Evolutionary conservation across 2,797 vertebrate genomes (phyloP).

Genomic region (Enoplosus armatus): DNA sequence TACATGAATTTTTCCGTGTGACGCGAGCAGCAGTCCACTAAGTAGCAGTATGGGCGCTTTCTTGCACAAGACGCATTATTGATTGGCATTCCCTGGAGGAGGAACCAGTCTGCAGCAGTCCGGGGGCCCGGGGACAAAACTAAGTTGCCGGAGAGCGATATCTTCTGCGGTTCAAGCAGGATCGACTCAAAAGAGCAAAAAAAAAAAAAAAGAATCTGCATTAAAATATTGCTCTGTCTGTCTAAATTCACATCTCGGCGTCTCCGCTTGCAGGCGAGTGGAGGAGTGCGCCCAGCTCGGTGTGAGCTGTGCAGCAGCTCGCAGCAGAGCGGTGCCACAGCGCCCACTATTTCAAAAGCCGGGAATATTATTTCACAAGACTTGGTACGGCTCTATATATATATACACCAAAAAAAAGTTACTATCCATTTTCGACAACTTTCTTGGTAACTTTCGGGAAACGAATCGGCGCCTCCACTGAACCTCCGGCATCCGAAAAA

Average conservation of each 20-base stretch:
- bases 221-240: constrained; percentile 77
- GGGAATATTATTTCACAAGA: constrained; percentile 94
- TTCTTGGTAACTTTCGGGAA: constrained; percentile 88
- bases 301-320: constrained; percentile 40
- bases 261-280: constrained; percentile 62
- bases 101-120: constrained; percentile 72
- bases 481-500: constrained; percentile 57
- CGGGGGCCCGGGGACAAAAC: constrained; percentile 62
- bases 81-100: constrained; percentile 86
- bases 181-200: constrained; percentile 38
- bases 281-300: constrained; percentile 64
- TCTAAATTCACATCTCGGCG: constrained; percentile 76
- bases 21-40: constrained; percentile 78
- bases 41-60: constrained; percentile 73
- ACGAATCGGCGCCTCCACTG: constrained; percentile 58
- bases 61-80: constrained; percentile 81
- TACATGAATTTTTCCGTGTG: constrained; percentile 77
- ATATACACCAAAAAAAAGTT: too few species aligned
- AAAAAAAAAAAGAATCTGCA: constrained; percentile 49
- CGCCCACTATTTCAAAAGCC: constrained; percentile 96
- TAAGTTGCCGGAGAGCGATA: constrained; percentile 60
- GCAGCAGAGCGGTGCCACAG: constrained; percentile 91
- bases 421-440: constrained; percentile 91
- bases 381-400: constrained; percentile 87
- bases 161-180: constrained; percentile 54